Conservation (phyloP, 2,888 invertebrate species). For the Danaus chrysippus region DNA sequence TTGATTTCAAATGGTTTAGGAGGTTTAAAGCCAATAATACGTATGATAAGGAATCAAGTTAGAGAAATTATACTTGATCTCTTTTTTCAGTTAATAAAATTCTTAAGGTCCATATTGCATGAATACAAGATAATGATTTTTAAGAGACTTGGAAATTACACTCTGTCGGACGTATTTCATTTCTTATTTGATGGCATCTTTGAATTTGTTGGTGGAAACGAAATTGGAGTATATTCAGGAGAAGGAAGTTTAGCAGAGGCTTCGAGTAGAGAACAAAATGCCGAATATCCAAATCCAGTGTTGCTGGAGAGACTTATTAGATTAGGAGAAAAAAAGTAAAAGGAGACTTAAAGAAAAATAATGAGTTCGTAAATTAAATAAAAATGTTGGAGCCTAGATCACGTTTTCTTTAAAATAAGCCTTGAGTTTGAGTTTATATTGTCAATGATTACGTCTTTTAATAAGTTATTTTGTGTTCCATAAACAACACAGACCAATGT, state of each 20-base stretch:
- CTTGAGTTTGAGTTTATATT: too few relatives aligned
- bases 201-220: constrained; percentile 40
- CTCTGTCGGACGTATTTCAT: constrained; percentile 47
- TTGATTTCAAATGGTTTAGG: constrained; percentile 30
- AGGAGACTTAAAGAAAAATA: too few relatives aligned
- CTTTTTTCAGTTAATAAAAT: constrained; percentile 37
- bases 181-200: constrained; percentile 44
- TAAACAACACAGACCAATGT: too few relatives aligned
- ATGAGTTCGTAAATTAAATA: too few relatives aligned
- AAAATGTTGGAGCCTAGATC: too few relatives aligned
- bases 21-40: constrained; percentile 40
- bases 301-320: constrained; percentile 24
- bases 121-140: constrained; percentile 48
- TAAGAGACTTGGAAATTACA: constrained; percentile 45
- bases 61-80: constrained; percentile 46
- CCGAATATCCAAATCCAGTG: constrained; percentile 18
- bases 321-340: background rate
- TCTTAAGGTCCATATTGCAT: constrained; percentile 37
- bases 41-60: constrained; percentile 46
- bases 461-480: too few relatives aligned
- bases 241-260: constrained; percentile 4
- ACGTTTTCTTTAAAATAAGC: too few relatives aligned
- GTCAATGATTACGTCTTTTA: too few relatives aligned
- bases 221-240: constrained; percentile 25
- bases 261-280: constrained; percentile 11